Percentiles rank a stretch among this genome's conserved stretches.
Evolutionary conservation across 2,797 vertebrate species (phyloP).

Genomic region (Poecile montanus): DNA sequence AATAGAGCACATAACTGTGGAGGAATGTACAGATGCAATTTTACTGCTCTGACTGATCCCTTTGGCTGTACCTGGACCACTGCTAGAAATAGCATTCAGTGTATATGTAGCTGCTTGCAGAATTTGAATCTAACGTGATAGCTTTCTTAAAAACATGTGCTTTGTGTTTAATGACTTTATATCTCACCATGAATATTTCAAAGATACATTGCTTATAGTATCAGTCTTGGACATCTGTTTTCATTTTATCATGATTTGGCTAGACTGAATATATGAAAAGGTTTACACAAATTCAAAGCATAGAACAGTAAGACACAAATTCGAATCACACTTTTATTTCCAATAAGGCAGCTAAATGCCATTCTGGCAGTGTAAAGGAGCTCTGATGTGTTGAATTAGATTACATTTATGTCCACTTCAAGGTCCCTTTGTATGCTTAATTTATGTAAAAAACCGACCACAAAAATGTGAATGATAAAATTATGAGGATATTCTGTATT

Average conservation of each 20-base stretch:
- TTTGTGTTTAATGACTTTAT: not conserved
- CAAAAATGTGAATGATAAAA: not conserved
- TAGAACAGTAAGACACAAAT: not conserved
- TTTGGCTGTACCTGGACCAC: not conserved
- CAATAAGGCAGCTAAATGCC: not conserved
- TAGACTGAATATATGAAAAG: not conserved
- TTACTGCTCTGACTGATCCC: not conserved
- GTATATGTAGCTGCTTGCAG: not conserved
- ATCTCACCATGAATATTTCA: not conserved
- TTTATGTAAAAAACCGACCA: not conserved
- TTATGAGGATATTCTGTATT: not conserved
- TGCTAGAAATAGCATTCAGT: not conserved
- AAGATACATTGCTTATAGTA: not conserved
- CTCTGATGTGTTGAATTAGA: not conserved
- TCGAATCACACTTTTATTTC: not conserved
- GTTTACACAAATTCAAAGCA: not conserved
- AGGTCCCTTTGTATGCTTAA: not conserved
- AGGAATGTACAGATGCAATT: not conserved
- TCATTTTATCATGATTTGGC: not conserved
- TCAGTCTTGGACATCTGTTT: not conserved
- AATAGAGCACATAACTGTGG: not conserved
- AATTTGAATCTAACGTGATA: not conserved
- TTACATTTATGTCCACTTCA: not conserved
- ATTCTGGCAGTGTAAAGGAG: not conserved
- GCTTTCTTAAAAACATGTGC: not conserved